Conservation (phyloP, 2,888 invertebrate species). For the Scaptomyza tumidula region DNA sequence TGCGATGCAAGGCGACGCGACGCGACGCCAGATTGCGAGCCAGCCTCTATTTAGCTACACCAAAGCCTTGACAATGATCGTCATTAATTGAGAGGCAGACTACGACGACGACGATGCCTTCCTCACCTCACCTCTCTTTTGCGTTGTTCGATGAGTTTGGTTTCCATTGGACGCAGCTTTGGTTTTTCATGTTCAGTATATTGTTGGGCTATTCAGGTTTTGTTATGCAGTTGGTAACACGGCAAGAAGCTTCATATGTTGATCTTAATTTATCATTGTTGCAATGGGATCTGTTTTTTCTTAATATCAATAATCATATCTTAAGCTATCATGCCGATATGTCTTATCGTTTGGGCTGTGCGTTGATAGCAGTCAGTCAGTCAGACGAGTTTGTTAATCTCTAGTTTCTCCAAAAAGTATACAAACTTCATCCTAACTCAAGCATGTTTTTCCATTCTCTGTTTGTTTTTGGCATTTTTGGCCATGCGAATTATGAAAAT, state of each 20-base stretch:
- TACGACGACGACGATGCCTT: constrained; percentile 18
- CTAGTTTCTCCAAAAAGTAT: constrained; percentile 32
- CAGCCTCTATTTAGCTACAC: constrained; percentile 78
- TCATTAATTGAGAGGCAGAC: constrained; percentile 78
- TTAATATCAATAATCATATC: background rate
- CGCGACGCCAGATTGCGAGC: constrained; percentile 57
- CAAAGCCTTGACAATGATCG: constrained; percentile 80
- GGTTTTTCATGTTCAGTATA: background rate
- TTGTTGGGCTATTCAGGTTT: background rate
- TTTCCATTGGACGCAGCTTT: constrained; percentile 41
- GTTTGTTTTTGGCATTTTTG: constrained; percentile 46
- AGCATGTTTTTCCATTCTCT: constrained; percentile 12
- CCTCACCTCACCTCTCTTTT: constrained; percentile 13
- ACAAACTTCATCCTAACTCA: background rate
- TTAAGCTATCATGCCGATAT: no score
- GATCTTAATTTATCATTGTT: no score
- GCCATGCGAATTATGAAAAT: constrained; percentile 75
- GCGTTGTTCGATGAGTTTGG: constrained; percentile 57
- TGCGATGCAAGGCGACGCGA: background rate
- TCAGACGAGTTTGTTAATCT: background rate
- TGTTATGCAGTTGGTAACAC: constrained; percentile 2
- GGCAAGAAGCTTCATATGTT: no score
- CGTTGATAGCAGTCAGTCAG: background rate
- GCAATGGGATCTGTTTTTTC: no score
- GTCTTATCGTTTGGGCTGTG: background rate